Conservation (phyloP, 2,888 invertebrate genomes). For the Dermolepida albohirtum region DNA sequence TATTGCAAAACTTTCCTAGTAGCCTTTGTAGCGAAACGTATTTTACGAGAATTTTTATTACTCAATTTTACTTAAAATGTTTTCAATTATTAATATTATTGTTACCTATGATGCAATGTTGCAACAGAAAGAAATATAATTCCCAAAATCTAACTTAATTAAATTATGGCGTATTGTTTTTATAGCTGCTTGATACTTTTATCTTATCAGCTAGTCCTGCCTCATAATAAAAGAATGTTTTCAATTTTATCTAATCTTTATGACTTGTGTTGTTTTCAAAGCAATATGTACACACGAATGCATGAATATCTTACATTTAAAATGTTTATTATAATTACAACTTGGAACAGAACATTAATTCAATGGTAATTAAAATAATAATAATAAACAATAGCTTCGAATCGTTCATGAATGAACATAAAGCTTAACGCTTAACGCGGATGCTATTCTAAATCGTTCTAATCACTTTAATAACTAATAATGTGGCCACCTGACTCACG, state of each 20-base stretch:
- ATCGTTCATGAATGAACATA: too few species aligned
- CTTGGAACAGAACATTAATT: not conserved
- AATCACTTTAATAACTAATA: too few species aligned
- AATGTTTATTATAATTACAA: slow-evolving; percentile 1
- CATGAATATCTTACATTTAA: not conserved
- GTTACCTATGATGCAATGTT: not conserved
- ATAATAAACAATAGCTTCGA: not conserved
- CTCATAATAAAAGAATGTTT: slow-evolving; percentile 14
- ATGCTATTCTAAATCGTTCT: too few species aligned
- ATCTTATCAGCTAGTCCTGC: slow-evolving; percentile 18
- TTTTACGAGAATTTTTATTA: too few species aligned
- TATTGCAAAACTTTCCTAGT: too few species aligned
- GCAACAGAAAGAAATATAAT: not conserved
- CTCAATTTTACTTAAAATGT: too few species aligned
- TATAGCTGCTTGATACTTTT: not conserved
- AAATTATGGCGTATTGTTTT: slow-evolving; percentile 6
- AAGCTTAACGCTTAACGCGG: too few species aligned
- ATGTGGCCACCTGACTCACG: not conserved
- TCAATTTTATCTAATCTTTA: slow-evolving; percentile 28
- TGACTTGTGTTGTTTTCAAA: not conserved
- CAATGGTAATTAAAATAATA: slow-evolving; percentile 2
- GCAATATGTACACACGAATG: not conserved
- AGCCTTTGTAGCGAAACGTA: too few species aligned
- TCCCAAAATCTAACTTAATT: not conserved
- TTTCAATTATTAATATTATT: too few species aligned